A percentile compares a stretch with the other conserved stretches of the same genome.
Conservation (phyloP, 2,888 invertebrate species). For the Pilophorus perplexus region DNA sequence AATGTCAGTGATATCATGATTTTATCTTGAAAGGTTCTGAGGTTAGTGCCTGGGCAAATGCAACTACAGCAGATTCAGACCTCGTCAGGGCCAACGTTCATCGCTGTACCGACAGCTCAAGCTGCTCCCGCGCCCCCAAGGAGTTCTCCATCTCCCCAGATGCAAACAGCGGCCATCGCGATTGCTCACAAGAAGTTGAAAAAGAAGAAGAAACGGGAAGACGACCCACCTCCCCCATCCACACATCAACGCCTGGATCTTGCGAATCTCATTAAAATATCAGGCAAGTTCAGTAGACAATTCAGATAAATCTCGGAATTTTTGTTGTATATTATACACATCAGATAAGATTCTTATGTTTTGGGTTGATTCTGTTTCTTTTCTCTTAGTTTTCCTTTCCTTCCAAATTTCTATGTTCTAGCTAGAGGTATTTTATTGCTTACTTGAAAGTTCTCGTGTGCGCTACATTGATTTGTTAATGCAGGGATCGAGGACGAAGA, state of each 20-base stretch:
- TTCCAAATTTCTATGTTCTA: too few relatives aligned
- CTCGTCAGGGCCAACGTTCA: slow-evolving; percentile 54
- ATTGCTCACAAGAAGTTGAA: slow-evolving; percentile 54
- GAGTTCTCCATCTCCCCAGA: slow-evolving; percentile 30
- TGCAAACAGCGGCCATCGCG: slow-evolving; percentile 27
- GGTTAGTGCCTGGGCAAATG: slow-evolving; percentile 52
- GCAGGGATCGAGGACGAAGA: slow-evolving; percentile 65
- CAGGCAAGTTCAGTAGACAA: slow-evolving; percentile 58
- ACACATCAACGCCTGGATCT: slow-evolving; percentile 59
- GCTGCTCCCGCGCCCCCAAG: slow-evolving; percentile 37
- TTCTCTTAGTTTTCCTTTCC: too few relatives aligned
- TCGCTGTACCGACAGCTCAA: slow-evolving; percentile 52
- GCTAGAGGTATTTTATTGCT: too few relatives aligned
- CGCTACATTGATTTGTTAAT: too few relatives aligned
- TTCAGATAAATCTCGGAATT: not conserved
- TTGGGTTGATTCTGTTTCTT: too few relatives aligned
- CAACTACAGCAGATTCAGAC: slow-evolving; percentile 57
- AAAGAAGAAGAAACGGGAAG: slow-evolving; percentile 59
- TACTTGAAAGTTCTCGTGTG: too few relatives aligned
- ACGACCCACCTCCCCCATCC: slow-evolving; percentile 49
- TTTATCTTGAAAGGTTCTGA: slow-evolving; percentile 49
- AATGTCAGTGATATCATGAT: not conserved
- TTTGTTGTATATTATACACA: slow-evolving; percentile 3
- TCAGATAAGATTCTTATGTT: too few relatives aligned
- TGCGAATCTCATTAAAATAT: slow-evolving; percentile 71